Evolutionary conservation across 2,888 invertebrate species (phyloP).

Genomic region (Zele albiditarsus): DNA sequence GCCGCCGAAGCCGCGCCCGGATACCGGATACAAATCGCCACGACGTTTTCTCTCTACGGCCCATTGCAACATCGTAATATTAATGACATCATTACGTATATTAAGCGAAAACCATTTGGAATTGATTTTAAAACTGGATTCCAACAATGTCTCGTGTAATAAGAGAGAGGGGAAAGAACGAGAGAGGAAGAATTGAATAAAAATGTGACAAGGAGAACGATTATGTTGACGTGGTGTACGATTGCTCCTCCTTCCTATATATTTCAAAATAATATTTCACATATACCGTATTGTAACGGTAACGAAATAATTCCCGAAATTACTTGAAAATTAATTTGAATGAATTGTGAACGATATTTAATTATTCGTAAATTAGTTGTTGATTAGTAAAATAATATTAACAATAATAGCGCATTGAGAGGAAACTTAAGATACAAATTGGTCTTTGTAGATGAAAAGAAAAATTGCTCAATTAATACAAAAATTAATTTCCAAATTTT

Average conservation of each 20-base stretch:
- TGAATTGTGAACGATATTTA: too few species aligned
- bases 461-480: too few species aligned
- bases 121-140: constrained; percentile 54
- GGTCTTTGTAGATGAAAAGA: too few species aligned
- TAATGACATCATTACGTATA: constrained; percentile 53
- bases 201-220: constrained; percentile 15
- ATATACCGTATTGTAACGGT: too few species aligned
- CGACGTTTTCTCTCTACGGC: constrained; percentile 12
- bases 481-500: too few species aligned
- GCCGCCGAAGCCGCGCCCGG: constrained; percentile 37
- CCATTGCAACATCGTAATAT: constrained; percentile 40
- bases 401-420: too few species aligned
- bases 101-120: constrained; percentile 53
- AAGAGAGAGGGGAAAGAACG: neutral
- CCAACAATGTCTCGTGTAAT: constrained; percentile 46
- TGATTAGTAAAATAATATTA: too few species aligned
- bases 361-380: too few species aligned
- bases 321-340: too few species aligned
- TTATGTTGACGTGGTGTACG: neutral
- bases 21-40: constrained; percentile 42
- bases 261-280: too few species aligned
- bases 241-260: neutral
- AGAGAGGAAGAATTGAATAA: neutral
- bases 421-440: too few species aligned
- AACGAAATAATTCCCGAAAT: too few species aligned